Evolutionary conservation across 2,113 vertebrate species (phyloP), one percentile per base, ranked within the genome.

Genomic region (Clarias macrocephalus): DNA sequence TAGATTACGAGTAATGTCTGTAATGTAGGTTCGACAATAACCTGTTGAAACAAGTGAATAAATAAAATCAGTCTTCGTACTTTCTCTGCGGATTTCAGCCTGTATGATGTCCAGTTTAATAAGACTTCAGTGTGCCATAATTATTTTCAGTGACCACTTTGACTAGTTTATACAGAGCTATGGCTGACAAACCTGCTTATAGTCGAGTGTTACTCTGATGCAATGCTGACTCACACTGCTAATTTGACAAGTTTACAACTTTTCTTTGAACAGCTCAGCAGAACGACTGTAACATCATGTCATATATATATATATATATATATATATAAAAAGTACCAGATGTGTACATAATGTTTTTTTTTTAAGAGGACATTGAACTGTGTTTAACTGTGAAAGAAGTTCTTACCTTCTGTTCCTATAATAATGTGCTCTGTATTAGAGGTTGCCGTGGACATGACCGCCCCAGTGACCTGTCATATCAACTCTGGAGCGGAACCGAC

Each of bases 391-490:
- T 60, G 16, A 79, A 73, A 42, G 18, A 48, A 23, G 33, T 76
- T 59, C 18, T 77, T n/a, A 28, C 15, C 12, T 28, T 18, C 16
- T 3, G 18, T 5, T 15, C 1, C 30, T 81, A 30, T 83, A 37
- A 52, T 57, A 66, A 63, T 86, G 52, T 21, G 19, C n/a, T 87
- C 16, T 83, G 59, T 63, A 63, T 81, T 88, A 97, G 94, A 93
- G 91, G 84, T 88, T n/a, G 96, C 94, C 86, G 94, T 96, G 90
- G 90, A 95, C 86, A 95, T 96, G 95, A 96, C 96, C 0, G 93
- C 94, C 9, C 94, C 95, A 0, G 92, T 95, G 88, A 93, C 92
- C 0, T 96, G 95, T 89, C 93, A 88, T 0, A 94, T 97, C 87
- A 91, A 95, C 10, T 94, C 95, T 0, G 95, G 94, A 7, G 90